Base-by-base conservation (phyloP, 1,140 invertebrate species). In the Papilio helenus region DNA sequence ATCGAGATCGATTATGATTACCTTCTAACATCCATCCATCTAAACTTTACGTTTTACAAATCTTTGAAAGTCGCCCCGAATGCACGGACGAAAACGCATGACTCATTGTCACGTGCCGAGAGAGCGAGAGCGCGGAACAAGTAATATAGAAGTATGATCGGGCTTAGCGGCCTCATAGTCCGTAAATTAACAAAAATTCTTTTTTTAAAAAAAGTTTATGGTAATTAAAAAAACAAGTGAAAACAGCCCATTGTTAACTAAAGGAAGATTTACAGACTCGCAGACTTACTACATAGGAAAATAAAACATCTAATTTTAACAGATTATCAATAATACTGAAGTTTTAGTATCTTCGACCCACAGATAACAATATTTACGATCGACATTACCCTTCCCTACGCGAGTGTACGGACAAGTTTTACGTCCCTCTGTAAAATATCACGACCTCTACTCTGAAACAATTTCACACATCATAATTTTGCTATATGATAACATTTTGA, bases 391-490 rank as follows among this genome's bases (percentile, higher is more conserved):
- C 58, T 61, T 61, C 23, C 61, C 61, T 68, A 16, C 61, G 23
- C 29, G 14, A 68, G 61, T 68, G 61, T 61, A 61, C 20, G 20
- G 58, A 26, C 61, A 68, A 68, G 61, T 68, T 68, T 68, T 68
- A 68, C 61, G 61, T 29, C 26, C 61, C 12, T 68, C 61, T 68
- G 61, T 68, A 68, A 68, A 68, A 68, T 68, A 68, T 68, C 12
- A 68, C 58, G 58, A 72, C n/a, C 29, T 72, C 34, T 72, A 34
- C 42, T 44, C 71, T n/a, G 39, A 72, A 72, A 72, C 71, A 72
- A 72, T 72, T 72, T 72, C 61, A 29, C 26, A 29, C 61, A 34
- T 68, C 12, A 68, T 68, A 68, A 68, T 8, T 68, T 34, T 68
- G 1, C 34, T 23, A 61, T 68, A 29, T 3, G 61, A 68, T 68